These are phyloP conservation scores for Hirundo rustica DNA, from an alignment of 2,797 vertebrate genomes.

Conservation along the genomic window DNA sequence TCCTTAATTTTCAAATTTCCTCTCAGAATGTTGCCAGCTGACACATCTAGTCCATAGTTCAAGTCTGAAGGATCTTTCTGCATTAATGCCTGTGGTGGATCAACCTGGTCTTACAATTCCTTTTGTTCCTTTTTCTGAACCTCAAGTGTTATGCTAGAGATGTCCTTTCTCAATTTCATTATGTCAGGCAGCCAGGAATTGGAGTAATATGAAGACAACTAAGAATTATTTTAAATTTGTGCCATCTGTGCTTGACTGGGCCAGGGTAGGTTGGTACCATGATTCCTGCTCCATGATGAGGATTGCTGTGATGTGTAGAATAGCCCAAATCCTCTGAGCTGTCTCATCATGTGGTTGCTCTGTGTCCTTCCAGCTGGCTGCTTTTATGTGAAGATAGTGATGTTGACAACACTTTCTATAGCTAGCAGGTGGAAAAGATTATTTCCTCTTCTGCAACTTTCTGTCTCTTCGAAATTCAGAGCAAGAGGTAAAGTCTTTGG, in stretches of 20 bases:
- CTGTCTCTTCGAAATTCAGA: neutral
- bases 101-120: neutral
- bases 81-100: neutral
- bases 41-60: neutral
- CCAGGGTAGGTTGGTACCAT: neutral
- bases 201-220: neutral
- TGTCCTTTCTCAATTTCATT: neutral
- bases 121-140: neutral
- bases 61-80: neutral
- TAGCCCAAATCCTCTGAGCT: neutral
- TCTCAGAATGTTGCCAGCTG: neutral
- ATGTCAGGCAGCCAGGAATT: neutral
- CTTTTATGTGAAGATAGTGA: neutral
- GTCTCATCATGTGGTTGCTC: neutral
- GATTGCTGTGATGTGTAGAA: neutral
- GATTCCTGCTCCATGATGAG: neutral
- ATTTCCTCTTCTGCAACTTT: neutral
- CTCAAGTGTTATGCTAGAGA: neutral
- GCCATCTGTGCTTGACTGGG: neutral
- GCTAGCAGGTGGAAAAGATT: neutral
- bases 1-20: neutral
- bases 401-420: neutral
- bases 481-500: neutral
- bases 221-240: neutral
- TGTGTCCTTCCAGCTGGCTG: neutral